A percentile compares a stretch with the other conserved stretches of the same genome.
Conservation (phyloP, 2,113 vertebrate species). For the Oreotrochilus melanogaster region DNA sequence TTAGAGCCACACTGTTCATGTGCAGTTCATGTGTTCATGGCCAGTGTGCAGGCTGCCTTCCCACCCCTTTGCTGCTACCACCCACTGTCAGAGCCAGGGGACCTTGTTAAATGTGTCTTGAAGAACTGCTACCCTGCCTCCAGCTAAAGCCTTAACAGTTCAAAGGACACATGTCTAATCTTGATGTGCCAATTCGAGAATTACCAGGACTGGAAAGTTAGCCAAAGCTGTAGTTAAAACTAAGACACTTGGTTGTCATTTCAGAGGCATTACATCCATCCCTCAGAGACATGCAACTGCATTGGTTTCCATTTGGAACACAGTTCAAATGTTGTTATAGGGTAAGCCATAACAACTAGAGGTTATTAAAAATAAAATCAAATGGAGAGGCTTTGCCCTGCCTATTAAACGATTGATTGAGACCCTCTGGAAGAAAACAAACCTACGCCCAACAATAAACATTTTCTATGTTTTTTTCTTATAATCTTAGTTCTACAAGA, state of each 20-base stretch:
- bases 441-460: not conserved
- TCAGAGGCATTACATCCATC: not conserved
- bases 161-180: not conserved
- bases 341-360: not conserved
- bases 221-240: not conserved
- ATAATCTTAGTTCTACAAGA: not conserved
- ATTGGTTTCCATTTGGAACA: not conserved
- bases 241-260: not conserved
- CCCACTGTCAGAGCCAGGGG: fast-evolving
- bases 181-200: not conserved
- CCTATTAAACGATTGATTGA: not conserved
- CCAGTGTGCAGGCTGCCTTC: fast-evolving
- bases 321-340: not conserved
- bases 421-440: not conserved
- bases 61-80: fast-evolving
- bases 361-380: not conserved
- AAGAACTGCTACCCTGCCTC: not conserved
- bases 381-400: not conserved
- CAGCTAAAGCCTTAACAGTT: not conserved
- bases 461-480: not conserved
- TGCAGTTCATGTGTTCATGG: not conserved
- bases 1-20: fast-evolving
- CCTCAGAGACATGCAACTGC: fast-evolving
- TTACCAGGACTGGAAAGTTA: not conserved
- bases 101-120: not conserved